Base-by-base conservation (phyloP, 2,888 invertebrate genomes). In the Mythimna loreyi region DNA sequence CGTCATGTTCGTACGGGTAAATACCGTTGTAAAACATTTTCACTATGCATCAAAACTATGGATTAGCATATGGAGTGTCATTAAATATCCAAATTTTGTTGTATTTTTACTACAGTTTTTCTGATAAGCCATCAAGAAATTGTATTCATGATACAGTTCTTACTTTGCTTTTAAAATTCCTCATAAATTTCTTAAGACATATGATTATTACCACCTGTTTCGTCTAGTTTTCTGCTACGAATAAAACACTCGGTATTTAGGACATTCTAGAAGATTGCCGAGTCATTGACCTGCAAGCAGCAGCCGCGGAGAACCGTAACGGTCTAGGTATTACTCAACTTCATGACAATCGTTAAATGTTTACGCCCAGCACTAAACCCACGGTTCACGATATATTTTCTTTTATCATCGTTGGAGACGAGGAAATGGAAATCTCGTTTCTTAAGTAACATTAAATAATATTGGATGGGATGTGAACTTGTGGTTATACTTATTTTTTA, bases 271-370 rank as follows among this genome's bases (percentile, higher is more conserved):
- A 82, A 65, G 55, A 59, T 72, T 66, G 57, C n/a, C 25, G 25
- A 58, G 81, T 64, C 73, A 59, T 57, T 73, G 73, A 66, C 70
- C 72, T 64, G 63, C 28, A 72, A 57, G 75, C 57, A 55, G 56
- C n/a, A 53, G 33, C 53, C 62, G 28, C 28, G 28, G 57, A 63
- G 47, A 71, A 67, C 58, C 58, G 71, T 72, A 59, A 62, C 56
- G 52, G 64, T 78, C 72, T 73, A 76, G 67, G 67, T 68, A 73
- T 79, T 69, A 75, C 77, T 75, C 72, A 73, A 76, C 57, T 80
- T 85, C 80, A 82, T 77, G 86, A 75, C 82, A 79, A 70, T 82
- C 85, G 72, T 85, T 81, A 85, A 85, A 71, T 36, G 69, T 82
- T 85, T 75, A 83, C 69, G 68, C n/a, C 55, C 25, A 47, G 65